These are phyloP conservation scores for Drosophila pseudoananassae DNA, from an alignment of 1,140 invertebrate genomes.

Conservation along the genomic window DNA sequence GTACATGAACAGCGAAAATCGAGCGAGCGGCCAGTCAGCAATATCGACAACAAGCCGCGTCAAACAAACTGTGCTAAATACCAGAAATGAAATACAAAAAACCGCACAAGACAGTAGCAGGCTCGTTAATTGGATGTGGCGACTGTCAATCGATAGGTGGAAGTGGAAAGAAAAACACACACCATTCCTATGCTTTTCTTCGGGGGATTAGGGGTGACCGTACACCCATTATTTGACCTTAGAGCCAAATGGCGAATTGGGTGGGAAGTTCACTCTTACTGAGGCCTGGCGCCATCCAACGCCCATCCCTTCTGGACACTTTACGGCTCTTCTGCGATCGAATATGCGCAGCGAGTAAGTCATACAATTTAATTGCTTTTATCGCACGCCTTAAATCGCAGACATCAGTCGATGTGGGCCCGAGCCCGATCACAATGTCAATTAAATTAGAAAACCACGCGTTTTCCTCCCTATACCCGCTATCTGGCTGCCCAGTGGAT, in stretches of 20 bases:
- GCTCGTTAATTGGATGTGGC: constrained; percentile 59
- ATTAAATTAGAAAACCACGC: constrained; percentile 56
- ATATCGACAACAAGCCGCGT: constrained; percentile 25
- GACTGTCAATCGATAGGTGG: constrained; percentile 59
- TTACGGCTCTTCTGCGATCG: constrained; percentile 20
- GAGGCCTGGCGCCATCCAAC: background rate
- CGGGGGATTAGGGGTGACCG: constrained; percentile 29
- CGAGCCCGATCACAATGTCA: constrained; percentile 33
- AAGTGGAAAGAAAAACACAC: constrained; percentile 27
- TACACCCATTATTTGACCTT: constrained; percentile 29
- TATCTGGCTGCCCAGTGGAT: background rate
- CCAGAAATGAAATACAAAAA: constrained; percentile 44
- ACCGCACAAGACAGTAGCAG: constrained; percentile 41
- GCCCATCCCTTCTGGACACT: constrained; percentile 13
- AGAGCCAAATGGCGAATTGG: constrained; percentile 26
- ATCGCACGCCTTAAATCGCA: constrained; percentile 57
- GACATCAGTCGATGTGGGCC: constrained; percentile 36
- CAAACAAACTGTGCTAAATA: constrained; percentile 56
- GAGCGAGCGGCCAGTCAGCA: background rate
- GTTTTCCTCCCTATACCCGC: background rate
- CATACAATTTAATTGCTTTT: constrained; percentile 61
- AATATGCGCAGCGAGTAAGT: constrained; percentile 47
- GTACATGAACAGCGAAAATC: constrained; percentile 8
- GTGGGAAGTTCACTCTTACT: constrained; percentile 11
- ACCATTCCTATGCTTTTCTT: background rate